Conservation (phyloP, 2,113 vertebrate genomes). For the Pollimyrus isidori region DNA sequence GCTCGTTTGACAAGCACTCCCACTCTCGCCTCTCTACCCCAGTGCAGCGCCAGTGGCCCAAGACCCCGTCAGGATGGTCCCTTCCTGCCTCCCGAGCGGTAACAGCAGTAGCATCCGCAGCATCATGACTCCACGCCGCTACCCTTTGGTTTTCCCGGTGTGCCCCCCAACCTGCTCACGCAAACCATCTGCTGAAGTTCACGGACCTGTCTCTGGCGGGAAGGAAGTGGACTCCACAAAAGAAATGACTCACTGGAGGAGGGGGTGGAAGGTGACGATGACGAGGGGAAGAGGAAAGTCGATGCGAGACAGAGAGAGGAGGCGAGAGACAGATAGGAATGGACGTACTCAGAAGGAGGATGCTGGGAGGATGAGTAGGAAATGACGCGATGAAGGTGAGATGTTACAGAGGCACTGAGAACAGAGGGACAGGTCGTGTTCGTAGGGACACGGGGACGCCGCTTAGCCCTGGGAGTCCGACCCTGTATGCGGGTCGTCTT, state of each 20-base stretch:
- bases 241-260: slow-evolving; percentile 16
- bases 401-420: neutral
- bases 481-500: neutral
- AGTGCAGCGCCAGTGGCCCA: neutral
- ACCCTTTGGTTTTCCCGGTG: neutral
- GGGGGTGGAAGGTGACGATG: neutral
- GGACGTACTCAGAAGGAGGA: neutral
- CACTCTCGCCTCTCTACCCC: slow-evolving; percentile 16
- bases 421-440: neutral
- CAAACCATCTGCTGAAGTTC: slow-evolving; percentile 28
- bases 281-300: neutral
- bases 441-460: too few species aligned
- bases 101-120: neutral
- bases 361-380: neutral
- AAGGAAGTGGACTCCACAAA: slow-evolving; percentile 14
- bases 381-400: neutral
- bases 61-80: neutral
- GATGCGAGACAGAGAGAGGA: neutral
- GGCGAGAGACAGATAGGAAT: neutral
- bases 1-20: neutral
- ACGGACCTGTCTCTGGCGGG: neutral
- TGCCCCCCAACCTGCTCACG: neutral
- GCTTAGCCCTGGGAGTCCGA: neutral
- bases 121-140: neutral
- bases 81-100: slow-evolving; percentile 20